Base-by-base conservation (phyloP, 1,140 invertebrate species). In the Pollicipes pollicipes region DNA sequence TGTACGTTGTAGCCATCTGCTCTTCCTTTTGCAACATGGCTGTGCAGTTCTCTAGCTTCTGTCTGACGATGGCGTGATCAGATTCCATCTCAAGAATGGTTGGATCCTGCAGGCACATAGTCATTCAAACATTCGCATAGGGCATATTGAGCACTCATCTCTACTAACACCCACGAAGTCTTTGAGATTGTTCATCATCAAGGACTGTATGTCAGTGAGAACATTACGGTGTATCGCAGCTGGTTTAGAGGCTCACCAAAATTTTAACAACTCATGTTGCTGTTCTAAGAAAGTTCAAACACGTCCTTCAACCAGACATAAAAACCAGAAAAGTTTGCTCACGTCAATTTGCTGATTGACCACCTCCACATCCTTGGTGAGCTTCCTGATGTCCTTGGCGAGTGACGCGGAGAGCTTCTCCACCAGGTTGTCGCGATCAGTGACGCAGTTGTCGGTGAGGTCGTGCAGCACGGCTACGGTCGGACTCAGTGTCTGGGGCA, bases 351-450 rank as follows among this genome's bases (percentile, higher is more conserved):
- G 45, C 45, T 58, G 45, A 3, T 10, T 58, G 45, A 58, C 45
- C 13, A 10, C 21, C 17, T 58, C 45, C 13, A 58, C 45, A 21
- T 58, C 45, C 21, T 58, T 58, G 45, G 2, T 58, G 45, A 58
- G 45, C 17, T 10, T 58, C 24, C 24, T 58, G 45, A 58, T 58
- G 45, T 58, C 45, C 45, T 58, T 58, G 45, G 45, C 17, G 6
- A 58, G 45, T 2, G 45, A 58, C 13, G 6, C 45, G 45, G 45
- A 58, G 6, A 58, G 17, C 21, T 58, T 58, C 6, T 58, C 45
- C 6, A 58, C 45, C 2, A 64, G 29, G 68, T 68, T 24, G 73
- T 37, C 31, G 10, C 30, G 69, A n/a, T 45, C 69, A 68, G 10
- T 31, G 30, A 70, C 30, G 24, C 29, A 70, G 35, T 58, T 63